Conservation (phyloP, 2,888 invertebrate genomes). For the Eristalinus aeneus region DNA sequence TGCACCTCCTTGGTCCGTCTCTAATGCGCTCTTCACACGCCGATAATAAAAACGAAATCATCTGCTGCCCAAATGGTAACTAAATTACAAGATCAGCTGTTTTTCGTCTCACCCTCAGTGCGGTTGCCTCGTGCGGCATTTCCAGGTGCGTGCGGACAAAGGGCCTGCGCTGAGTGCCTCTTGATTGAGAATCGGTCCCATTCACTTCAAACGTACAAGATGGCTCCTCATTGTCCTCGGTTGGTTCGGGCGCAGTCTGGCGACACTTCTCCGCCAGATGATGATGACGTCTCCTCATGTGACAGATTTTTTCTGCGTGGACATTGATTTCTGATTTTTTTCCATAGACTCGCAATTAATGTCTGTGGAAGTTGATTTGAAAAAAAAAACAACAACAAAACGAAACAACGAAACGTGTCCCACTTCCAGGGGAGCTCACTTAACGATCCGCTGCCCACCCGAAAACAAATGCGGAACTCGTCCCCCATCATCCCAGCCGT, state of each 20-base stretch:
- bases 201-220: background rate
- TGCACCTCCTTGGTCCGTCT: background rate
- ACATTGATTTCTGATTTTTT: too few species aligned
- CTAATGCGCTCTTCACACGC: background rate
- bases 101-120: constrained; percentile 3
- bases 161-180: background rate
- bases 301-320: background rate
- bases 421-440: background rate
- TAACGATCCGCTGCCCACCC: background rate
- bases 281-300: background rate
- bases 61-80: background rate
- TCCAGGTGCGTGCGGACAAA: background rate
- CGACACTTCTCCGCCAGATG: background rate
- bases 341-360: too few species aligned
- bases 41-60: background rate
- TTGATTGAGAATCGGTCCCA: background rate
- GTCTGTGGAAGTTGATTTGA: too few species aligned
- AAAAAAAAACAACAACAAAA: too few species aligned
- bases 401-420: background rate
- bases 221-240: background rate
- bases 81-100: constrained; percentile 2
- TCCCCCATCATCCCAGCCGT: background rate
- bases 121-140: constrained; percentile 4
- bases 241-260: background rate
- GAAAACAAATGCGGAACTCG: constrained; percentile 7